These are phyloP conservation scores for Stigmatopora nigra DNA, from an alignment of 2,113 vertebrate species.

Conservation along the genomic window DNA sequence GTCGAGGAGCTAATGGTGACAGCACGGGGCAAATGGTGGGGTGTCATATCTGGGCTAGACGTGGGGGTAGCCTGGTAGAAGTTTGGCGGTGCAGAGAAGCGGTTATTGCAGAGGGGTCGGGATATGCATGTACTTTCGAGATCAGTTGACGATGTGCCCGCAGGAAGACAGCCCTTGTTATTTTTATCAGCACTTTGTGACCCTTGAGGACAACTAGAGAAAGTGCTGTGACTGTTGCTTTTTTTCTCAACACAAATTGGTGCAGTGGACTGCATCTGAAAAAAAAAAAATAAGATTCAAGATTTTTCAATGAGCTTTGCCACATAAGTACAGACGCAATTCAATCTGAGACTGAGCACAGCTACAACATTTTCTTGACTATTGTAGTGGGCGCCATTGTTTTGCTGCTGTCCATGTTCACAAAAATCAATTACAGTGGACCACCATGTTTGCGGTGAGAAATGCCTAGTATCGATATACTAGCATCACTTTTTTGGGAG, in stretches of 20 bases:
- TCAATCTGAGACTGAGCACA: neutral
- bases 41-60: constrained; percentile 67
- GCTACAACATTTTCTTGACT: too few species aligned
- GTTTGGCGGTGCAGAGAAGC: constrained; percentile 86
- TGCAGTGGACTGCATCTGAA: constrained; percentile 61
- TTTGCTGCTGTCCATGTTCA: too few species aligned
- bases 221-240: constrained; percentile 49
- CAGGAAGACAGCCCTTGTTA: constrained; percentile 51
- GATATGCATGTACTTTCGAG: constrained; percentile 44
- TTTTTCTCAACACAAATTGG: constrained; percentile 53
- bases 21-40: constrained; percentile 69
- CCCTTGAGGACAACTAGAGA: constrained; percentile 49
- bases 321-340: neutral
- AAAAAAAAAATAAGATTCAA: constrained; percentile 17
- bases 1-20: constrained; percentile 72
- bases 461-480: too few species aligned
- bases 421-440: too few species aligned
- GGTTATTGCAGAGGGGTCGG: constrained; percentile 50
- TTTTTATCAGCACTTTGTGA: constrained; percentile 42
- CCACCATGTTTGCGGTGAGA: too few species aligned
- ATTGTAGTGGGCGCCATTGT: too few species aligned
- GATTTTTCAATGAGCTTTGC: constrained; percentile 18
- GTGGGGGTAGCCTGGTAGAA: constrained; percentile 75
- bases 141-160: constrained; percentile 72
- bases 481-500: too few species aligned